Evolutionary conservation across 2,888 invertebrate genomes (phyloP).

Genomic region (Antheraea yamamai): DNA sequence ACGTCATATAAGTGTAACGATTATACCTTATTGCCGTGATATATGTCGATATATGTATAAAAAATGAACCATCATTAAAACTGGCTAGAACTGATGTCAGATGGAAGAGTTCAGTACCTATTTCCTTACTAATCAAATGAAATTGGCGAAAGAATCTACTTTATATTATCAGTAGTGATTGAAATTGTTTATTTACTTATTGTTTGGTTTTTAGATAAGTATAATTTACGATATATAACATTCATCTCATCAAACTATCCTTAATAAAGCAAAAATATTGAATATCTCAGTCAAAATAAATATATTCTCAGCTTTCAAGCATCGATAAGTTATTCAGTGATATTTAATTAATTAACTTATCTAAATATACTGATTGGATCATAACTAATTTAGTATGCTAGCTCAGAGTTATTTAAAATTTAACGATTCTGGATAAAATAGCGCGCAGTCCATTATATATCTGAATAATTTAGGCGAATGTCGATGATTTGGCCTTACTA

Average conservation of each 20-base stretch:
- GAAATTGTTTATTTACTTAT: neutral
- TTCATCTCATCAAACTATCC: neutral
- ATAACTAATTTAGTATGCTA: neutral
- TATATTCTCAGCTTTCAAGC: neutral
- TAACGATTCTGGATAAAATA: neutral
- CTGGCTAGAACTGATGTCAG: neutral
- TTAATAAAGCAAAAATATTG: neutral
- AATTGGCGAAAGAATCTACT: neutral
- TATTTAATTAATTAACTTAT: neutral
- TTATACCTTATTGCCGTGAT: neutral
- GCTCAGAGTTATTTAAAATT: neutral
- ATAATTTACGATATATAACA: neutral
- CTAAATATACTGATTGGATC: neutral
- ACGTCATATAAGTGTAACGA: neutral
- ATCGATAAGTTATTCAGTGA: neutral
- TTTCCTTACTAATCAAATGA: neutral
- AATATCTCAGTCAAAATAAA: neutral
- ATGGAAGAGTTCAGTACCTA: neutral
- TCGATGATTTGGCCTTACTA: neutral
- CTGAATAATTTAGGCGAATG: slow-evolving; percentile 12
- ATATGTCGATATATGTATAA: neutral
- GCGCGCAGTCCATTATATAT: neutral
- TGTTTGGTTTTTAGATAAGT: neutral
- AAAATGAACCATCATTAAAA: neutral
- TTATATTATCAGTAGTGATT: neutral